Base-by-base conservation (phyloP, 92 coral and sea anemone genomes). In the Epizoanthus stellaris region DNA sequence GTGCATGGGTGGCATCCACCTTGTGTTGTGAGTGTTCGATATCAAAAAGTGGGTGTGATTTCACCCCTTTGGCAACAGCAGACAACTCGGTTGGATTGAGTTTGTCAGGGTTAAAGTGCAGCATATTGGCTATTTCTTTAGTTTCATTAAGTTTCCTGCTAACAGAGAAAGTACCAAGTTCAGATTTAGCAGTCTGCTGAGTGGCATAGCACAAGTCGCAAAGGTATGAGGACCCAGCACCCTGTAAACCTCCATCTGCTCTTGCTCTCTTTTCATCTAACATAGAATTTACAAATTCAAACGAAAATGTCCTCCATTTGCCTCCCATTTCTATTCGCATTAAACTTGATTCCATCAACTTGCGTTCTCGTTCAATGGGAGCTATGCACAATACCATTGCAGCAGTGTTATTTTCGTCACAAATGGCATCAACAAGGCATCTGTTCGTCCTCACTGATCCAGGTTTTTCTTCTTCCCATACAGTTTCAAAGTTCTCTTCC, bases 161-260 rank as follows among this genome's bases (percentile, higher is more conserved):
- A 34, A 60, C 66, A 61, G 65, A 40, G 23, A 85, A 85, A 40
- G 74, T 74, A 9, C 83, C 88, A 25, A 84, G 81, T 5, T 84
- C 81, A 71, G 36, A 52, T 45, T 75, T 85, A 34, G 88, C 83
- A 16, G 88, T 56, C 15, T 85, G 82, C 76, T 85, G 88, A 30
- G 88, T 85, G 58, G 88, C 83, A 64, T 85, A 75, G 68, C 88
- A 85, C 88, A 85, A 56, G 83, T 85, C 88, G 36, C 88, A 75
- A 4, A 61, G 16, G 57, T 62, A 85, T 62, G 71, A 20, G 6
- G 88, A 75, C 21, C 88, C 88, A 15, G 88, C 88, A 58, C 88
- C 88, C 82, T 77, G 89, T 40, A 76, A 40, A 23, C 89, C 89
- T 40, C 89, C 85, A 76, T 85, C 89, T 75, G 77, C 60, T 20